A percentile compares a stretch with the other conserved stretches of the same genome.
These are phyloP conservation scores for Gephyroberyx darwinii DNA, from an alignment of 2,797 vertebrate genomes.

Conservation along the genomic window DNA sequence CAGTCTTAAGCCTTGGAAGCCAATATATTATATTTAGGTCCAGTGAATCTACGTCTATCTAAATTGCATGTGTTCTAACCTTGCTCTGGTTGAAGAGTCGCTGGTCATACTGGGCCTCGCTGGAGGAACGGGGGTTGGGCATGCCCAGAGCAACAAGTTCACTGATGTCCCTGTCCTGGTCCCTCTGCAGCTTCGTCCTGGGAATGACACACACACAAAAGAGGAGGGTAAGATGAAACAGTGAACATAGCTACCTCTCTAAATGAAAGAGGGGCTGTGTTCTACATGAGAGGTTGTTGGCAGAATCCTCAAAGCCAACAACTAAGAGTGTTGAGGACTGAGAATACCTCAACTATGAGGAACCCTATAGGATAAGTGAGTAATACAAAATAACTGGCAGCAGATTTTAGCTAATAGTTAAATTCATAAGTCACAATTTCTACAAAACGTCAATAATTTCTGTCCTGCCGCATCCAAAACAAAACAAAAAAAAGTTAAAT, in stretches of 20 bases:
- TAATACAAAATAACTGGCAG: not conserved
- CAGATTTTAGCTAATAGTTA: not conserved
- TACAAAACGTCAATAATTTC: not conserved
- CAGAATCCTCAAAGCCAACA: too few relatives aligned
- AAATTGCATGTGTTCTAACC: conserved; percentile 73
- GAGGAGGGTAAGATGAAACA: not conserved
- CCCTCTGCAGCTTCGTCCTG: conserved; percentile 96
- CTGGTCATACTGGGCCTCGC: conserved; percentile 94
- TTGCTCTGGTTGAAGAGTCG: conserved; percentile 96
- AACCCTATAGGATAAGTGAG: not conserved
- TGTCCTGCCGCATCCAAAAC: not conserved
- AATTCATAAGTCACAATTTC: not conserved
- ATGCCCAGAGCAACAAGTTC: conserved; percentile 94
- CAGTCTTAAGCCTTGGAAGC: not conserved
- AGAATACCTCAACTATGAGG: too few relatives aligned
- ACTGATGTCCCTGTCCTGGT: conserved; percentile 97
- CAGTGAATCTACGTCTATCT: too few relatives aligned
- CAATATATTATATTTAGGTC: not conserved
- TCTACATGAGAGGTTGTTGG: too few relatives aligned
- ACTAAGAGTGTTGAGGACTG: too few relatives aligned
- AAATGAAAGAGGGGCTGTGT: too few relatives aligned
- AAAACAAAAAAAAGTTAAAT: not conserved
- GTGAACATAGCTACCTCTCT: too few relatives aligned
- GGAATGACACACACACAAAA: not conserved
- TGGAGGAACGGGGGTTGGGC: conserved; percentile 90